Conservation (phyloP, 2,888 invertebrate genomes). For the Timema cristinae region DNA sequence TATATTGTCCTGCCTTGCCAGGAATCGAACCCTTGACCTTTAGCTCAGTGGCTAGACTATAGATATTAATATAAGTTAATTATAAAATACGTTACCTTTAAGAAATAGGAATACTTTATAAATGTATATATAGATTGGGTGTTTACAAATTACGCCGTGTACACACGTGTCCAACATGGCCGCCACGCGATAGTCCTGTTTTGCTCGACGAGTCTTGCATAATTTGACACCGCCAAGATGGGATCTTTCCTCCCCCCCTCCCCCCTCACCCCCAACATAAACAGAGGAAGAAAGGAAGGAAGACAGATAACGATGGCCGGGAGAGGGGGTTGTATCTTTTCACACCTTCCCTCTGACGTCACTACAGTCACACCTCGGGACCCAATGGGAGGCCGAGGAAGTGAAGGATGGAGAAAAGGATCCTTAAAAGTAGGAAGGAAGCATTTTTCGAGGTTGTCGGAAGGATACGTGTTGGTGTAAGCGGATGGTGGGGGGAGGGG, state of each 20-base stretch:
- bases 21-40: no score
- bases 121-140: no score
- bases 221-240: conserved; percentile 12
- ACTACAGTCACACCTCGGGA: not conserved
- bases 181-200: not conserved
- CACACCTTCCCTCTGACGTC: conserved; percentile 4
- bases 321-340: no score
- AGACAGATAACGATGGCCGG: not conserved
- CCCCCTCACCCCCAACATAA: not conserved
- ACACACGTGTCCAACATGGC: no score
- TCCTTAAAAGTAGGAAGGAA: conserved; percentile 38
- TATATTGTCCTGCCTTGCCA: no score
- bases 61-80: no score
- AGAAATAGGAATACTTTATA: no score
- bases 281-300: not conserved
- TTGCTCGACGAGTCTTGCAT: conserved; percentile 1
- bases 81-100: no score
- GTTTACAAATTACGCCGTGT: no score
- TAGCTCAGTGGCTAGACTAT: no score
- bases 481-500: not conserved
- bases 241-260: not conserved
- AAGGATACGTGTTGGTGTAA: conserved; percentile 31
- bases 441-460: conserved; percentile 34
- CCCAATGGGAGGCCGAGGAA: no score
- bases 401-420: no score